A percentile compares a stretch with the other conserved stretches of the same genome.
Evolutionary conservation across 2,113 vertebrate genomes (phyloP).

Genomic region (Oryzias melastigma): DNA sequence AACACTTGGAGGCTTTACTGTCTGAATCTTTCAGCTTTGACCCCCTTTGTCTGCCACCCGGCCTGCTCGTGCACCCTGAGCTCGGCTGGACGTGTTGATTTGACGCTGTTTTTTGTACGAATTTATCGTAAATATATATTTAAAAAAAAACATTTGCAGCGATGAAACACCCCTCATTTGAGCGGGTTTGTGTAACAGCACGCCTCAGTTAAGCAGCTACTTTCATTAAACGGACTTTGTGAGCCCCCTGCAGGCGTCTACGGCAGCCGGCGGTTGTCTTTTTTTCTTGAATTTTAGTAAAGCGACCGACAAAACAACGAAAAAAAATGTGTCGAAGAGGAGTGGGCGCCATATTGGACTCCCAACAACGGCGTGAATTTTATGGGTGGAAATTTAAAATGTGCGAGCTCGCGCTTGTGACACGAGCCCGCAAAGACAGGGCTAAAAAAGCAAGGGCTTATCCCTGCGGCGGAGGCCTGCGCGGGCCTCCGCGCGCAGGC

Average conservation of each 20-base stretch:
- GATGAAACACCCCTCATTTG: constrained; percentile 18
- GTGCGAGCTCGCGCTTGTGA: constrained; percentile 9
- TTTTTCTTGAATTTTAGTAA: constrained; percentile 67
- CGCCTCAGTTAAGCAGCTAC: constrained; percentile 20
- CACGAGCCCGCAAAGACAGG: constrained; percentile 10
- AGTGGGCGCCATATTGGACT: constrained; percentile 81
- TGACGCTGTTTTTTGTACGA: not conserved
- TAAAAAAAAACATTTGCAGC: constrained; percentile 4
- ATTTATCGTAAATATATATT: not conserved
- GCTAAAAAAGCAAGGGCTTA: constrained; percentile 3
- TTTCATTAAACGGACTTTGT: constrained; percentile 41
- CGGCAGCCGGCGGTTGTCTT: constrained; percentile 39
- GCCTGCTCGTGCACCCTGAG: not conserved
- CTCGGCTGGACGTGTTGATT: too few relatives aligned
- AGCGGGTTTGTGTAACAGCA: constrained; percentile 39
- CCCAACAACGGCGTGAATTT: constrained; percentile 32
- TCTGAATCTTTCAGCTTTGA: constrained; percentile 36
- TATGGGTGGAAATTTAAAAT: constrained; percentile 24
- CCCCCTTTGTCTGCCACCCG: constrained; percentile 51
- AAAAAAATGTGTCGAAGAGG: constrained; percentile 64
- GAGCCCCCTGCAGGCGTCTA: constrained; percentile 74
- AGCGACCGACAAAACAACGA: constrained; percentile 64
- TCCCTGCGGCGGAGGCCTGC: constrained; percentile 11
- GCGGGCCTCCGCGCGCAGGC: not conserved
- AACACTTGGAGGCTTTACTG: constrained; percentile 35